These are phyloP conservation scores for Scaptomyza parva DNA, from an alignment of 2,888 invertebrate genomes.

Conservation along the genomic window DNA sequence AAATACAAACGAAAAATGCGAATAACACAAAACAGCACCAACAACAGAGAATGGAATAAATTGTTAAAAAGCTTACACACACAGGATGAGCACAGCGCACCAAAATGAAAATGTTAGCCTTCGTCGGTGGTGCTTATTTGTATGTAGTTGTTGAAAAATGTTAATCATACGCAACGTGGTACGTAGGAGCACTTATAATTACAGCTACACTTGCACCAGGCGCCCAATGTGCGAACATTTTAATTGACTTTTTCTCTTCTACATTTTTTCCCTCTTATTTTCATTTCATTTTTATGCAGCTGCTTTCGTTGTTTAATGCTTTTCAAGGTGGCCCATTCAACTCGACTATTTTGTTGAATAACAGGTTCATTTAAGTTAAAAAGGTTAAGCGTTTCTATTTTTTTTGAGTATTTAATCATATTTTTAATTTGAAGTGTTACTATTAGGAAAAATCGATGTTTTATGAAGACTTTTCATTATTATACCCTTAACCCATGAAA, in stretches of 20 bases:
- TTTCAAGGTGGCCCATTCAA: neutral
- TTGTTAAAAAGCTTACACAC: constrained; percentile 41
- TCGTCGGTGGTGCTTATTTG: constrained; percentile 22
- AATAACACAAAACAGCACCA: constrained; percentile 12
- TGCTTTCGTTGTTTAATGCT: constrained; percentile 6
- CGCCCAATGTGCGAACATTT: constrained; percentile 41
- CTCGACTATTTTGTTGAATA: too few species aligned
- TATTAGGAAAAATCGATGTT: too few species aligned
- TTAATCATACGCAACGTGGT: constrained; percentile 59
- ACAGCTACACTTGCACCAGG: constrained; percentile 27
- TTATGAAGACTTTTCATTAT: too few species aligned
- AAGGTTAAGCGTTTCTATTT: too few species aligned
- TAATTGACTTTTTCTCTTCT: constrained; percentile 52
- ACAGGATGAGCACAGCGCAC: constrained; percentile 17
- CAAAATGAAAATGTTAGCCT: constrained; percentile 29
- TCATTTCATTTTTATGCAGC: constrained; percentile 13
- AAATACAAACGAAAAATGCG: constrained; percentile 41
- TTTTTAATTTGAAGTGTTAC: too few species aligned
- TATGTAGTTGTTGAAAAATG: constrained; percentile 21
- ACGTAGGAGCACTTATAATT: constrained; percentile 51
- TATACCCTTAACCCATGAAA: too few species aligned
- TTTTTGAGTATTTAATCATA: too few species aligned
- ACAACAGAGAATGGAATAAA: constrained; percentile 32
- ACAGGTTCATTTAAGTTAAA: too few species aligned
- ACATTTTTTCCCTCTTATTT: neutral